phyloP scores from a whole-genome alignment of 30 jellyfish, hydroid and myxozoan species.

The Sanderia malayensis region DNA sequence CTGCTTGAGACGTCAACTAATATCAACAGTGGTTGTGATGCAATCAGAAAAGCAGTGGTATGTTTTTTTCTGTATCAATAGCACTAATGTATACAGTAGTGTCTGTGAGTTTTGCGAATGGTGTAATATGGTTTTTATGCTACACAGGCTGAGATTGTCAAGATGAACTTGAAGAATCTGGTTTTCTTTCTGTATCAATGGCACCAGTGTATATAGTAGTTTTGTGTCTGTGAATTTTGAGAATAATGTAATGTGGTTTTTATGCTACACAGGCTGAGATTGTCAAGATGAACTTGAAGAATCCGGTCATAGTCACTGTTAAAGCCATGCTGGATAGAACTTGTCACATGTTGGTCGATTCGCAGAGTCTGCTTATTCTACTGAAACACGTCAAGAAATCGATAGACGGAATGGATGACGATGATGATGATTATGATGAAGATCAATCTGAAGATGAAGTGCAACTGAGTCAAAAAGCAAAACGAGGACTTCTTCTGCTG shows the following conservation, averaged over 20 bases:
- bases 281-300: constrained; percentile 67
- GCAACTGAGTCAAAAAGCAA: constrained; percentile 53
- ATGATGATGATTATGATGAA: constrained; percentile 66
- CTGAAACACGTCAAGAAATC: constrained; percentile 46
- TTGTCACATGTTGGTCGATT: constrained; percentile 85
- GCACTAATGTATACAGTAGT: too few species aligned
- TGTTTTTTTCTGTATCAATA: too few species aligned
- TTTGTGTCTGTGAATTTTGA: too few species aligned
- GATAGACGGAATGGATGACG: constrained; percentile 77
- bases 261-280: constrained; percentile 85
- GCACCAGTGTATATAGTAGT: too few species aligned
- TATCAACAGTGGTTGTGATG: constrained; percentile 60
- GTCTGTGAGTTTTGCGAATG: too few species aligned
- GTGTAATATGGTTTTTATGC: too few species aligned
- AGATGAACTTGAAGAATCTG: constrained; percentile 67
- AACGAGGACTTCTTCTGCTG: constrained; percentile 73
- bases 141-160: constrained; percentile 82
- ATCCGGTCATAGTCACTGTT: constrained; percentile 84
- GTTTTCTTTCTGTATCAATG: too few species aligned
- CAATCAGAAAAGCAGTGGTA: constrained; percentile 67
- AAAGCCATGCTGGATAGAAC: constrained; percentile 84
- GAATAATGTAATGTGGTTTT: too few species aligned
- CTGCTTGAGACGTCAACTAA: constrained; percentile 48
- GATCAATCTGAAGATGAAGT: constrained; percentile 45
- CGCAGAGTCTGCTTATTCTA: constrained; percentile 48